A percentile compares a stretch with the other conserved stretches of the same genome.
These are phyloP conservation scores for Sarcoramphus papa DNA, from an alignment of 2,797 vertebrate species.

Conservation along the genomic window DNA sequence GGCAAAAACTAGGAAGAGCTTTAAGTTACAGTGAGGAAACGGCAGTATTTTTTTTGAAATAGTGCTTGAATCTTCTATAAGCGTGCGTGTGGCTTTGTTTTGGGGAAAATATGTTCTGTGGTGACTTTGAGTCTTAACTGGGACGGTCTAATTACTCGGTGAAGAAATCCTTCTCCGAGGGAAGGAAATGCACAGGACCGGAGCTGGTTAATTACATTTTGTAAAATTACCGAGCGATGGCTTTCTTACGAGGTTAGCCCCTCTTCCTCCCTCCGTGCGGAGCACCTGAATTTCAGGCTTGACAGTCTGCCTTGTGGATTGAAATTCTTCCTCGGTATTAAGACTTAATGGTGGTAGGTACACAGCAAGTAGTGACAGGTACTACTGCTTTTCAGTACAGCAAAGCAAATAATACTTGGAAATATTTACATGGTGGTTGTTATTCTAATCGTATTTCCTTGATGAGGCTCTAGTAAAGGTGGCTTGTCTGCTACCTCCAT, in stretches of 20 bases:
- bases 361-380: constrained; percentile 40
- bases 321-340: neutral
- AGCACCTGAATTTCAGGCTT: constrained; percentile 49
- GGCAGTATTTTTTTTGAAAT: neutral
- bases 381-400: neutral
- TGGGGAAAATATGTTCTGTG: neutral
- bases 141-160: neutral
- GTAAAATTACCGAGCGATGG: neutral
- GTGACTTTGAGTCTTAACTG: neutral
- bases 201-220: neutral
- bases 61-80: neutral
- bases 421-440: constrained; percentile 5
- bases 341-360: neutral
- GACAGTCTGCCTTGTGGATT: neutral
- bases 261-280: neutral
- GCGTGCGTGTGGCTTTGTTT: neutral
- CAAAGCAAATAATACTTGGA: neutral
- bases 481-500: neutral
- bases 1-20: neutral
- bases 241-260: neutral
- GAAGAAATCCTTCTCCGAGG: neutral
- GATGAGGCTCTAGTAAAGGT: neutral
- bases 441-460: neutral
- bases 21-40: neutral
- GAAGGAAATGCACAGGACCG: neutral